Conservation (phyloP, 2,113 vertebrate species). For the Sminthopsis crassicaudata region DNA sequence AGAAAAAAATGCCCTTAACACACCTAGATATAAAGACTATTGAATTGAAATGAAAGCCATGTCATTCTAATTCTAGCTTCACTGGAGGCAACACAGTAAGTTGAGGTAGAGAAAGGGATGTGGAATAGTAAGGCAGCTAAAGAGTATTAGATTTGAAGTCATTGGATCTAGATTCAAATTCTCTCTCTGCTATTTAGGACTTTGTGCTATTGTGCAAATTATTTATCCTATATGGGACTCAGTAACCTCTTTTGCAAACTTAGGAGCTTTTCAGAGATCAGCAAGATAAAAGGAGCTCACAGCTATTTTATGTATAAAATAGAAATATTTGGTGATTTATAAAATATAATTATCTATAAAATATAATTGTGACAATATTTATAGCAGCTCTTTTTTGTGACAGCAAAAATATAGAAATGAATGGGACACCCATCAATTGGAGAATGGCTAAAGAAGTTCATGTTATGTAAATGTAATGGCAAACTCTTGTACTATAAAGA, state of each 20-base stretch:
- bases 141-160: not conserved
- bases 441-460: not conserved
- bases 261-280: not conserved
- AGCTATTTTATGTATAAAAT: not conserved
- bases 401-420: not conserved
- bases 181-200: not conserved
- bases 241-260: not conserved
- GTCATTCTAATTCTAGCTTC: not conserved
- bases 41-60: not conserved
- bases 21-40: not conserved
- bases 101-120: not conserved
- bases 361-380: not conserved
- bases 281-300: not conserved
- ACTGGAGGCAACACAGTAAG: not conserved
- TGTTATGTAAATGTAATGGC: not conserved
- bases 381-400: not conserved
- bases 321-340: not conserved
- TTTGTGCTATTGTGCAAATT: not conserved
- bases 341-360: not conserved
- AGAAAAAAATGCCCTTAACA: not conserved
- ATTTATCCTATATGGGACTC: not conserved
- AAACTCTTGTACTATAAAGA: not conserved
- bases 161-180: not conserved
- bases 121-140: not conserved
- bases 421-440: not conserved